Percentiles rank a stretch among this genome's conserved stretches.
phyloP scores from a whole-genome alignment of 1,140 invertebrate species.

The Parapsyche elsis region DNA sequence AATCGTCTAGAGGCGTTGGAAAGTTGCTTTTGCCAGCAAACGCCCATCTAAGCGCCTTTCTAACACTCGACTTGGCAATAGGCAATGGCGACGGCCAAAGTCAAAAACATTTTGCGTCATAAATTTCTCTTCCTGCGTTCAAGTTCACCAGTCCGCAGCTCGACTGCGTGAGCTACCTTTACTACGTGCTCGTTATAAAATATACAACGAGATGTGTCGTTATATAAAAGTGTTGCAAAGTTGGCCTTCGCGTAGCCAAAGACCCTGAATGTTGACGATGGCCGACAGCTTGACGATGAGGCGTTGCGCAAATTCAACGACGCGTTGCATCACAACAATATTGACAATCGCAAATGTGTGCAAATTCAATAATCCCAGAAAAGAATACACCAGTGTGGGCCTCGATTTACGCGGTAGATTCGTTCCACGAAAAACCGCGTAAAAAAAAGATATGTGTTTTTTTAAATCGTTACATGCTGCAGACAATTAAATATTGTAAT shows the following conservation, averaged over 20 bases:
- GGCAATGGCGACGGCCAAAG: neutral
- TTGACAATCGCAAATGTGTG: neutral
- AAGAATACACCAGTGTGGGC: too few relatives aligned
- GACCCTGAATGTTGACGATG: neutral
- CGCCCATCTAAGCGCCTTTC: slow-evolving; percentile 28
- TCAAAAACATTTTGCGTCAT: slow-evolving; percentile 43
- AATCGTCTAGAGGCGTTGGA: neutral
- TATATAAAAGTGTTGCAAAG: neutral
- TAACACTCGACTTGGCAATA: slow-evolving; percentile 30
- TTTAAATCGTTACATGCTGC: too few relatives aligned
- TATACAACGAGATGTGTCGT: neutral
- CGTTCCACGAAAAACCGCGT: too few relatives aligned
- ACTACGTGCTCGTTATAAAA: slow-evolving; percentile 20
- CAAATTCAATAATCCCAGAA: neutral
- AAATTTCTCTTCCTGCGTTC: slow-evolving; percentile 44
- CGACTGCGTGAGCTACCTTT: neutral
- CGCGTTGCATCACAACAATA: too few relatives aligned
- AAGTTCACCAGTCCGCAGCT: slow-evolving; percentile 25
- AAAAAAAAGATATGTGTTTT: too few relatives aligned
- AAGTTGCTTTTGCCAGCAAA: slow-evolving; percentile 7
- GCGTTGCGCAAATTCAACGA: neutral
- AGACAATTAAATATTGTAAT: too few relatives aligned
- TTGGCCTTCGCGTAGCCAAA: neutral
- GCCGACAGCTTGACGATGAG: slow-evolving; percentile 1
- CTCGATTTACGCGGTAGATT: too few relatives aligned